Base-by-base conservation (phyloP, 1,140 invertebrate species). In the Pectinophora gossypiella region DNA sequence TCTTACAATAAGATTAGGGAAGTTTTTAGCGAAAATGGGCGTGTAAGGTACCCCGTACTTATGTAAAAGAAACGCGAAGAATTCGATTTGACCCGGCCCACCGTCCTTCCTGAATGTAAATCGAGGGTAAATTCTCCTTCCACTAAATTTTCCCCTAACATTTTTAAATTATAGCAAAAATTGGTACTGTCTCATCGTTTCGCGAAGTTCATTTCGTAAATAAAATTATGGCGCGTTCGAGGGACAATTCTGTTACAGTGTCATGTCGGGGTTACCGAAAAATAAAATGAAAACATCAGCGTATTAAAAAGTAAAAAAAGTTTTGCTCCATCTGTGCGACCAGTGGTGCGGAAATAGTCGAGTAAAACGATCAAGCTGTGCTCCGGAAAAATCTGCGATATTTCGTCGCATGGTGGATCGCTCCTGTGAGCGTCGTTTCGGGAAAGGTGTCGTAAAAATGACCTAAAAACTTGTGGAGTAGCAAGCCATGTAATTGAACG, bases 21-120 rank as follows among this genome's bases (percentile, higher is more conserved):
- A 40, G 36, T 40, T 40, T 40, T 40, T 40, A 7, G n/a, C 15
- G 16, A 6, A 15, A 2, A 6, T 15, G 36, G 36, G 36, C 16
- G 36, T 40, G 36, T 40, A 40, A 40, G 36, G 36, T 56, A 58
- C 64, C 51, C 46, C 53, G 50, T 35, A 51, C 53, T 51, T n/a
- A 51, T 32, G 58, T 46, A 62, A 66, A 68, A 76, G 71, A 70
- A 78, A 74, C 65, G 78, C 72, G 65, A 74, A 71, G 75, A 80
- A 85, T 85, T 85, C 81, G 76, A 85, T 85, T 82, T 76, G 57
- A 77, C 59, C 72, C 71, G 52, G 54, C 63, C 66, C 66, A 64
- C 18, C 64, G 66, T 78, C 78, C 72, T 78, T 69, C 69, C 65
- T 72, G 81, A 79, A 85, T 85, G 75, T 68, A 80, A 85, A 82